phyloP scores from a whole-genome alignment of 2,113 vertebrate genomes.

The Neogobius melanostomus region DNA sequence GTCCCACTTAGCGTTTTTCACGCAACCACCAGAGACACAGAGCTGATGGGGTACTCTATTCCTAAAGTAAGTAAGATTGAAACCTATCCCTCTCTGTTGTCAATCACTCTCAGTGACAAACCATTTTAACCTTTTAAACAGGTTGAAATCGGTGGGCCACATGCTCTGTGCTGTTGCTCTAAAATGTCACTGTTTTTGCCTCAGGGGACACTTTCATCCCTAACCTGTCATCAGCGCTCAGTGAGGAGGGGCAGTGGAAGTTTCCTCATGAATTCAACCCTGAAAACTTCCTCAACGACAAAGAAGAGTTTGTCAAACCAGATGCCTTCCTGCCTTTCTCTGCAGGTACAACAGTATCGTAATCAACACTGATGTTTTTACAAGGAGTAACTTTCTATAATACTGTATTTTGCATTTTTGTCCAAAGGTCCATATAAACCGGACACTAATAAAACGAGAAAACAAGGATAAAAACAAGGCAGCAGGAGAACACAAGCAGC shows the following conservation, averaged over 20 bases:
- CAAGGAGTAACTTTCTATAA: neutral
- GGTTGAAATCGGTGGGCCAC: too few species aligned
- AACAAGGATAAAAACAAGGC: too few species aligned
- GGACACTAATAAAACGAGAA: too few species aligned
- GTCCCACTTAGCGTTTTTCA: constrained; percentile 48
- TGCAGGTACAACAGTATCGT: constrained; percentile 2
- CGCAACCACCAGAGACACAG: constrained; percentile 37
- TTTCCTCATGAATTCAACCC: constrained; percentile 70
- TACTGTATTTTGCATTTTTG: neutral
- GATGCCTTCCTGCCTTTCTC: constrained; percentile 72
- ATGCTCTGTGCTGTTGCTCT: neutral
- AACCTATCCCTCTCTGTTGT: too few species aligned
- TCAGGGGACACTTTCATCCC: constrained; percentile 62
- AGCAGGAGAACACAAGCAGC: too few species aligned
- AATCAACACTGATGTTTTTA: too few species aligned
- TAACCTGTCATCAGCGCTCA: constrained; percentile 55
- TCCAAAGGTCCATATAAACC: constrained; percentile 54
- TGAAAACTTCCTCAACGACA: constrained; percentile 68
- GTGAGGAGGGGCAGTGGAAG: constrained; percentile 73
- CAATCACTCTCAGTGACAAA: too few species aligned
- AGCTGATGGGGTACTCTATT: constrained; percentile 53
- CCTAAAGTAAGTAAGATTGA: constrained; percentile 40
- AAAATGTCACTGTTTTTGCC: neutral
- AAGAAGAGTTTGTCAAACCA: constrained; percentile 66
- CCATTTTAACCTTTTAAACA: too few species aligned